A percentile compares a stretch with the other conserved stretches of the same genome.
Evolutionary conservation across 2,888 invertebrate genomes (phyloP).

Genomic region (Protonemura montana): DNA sequence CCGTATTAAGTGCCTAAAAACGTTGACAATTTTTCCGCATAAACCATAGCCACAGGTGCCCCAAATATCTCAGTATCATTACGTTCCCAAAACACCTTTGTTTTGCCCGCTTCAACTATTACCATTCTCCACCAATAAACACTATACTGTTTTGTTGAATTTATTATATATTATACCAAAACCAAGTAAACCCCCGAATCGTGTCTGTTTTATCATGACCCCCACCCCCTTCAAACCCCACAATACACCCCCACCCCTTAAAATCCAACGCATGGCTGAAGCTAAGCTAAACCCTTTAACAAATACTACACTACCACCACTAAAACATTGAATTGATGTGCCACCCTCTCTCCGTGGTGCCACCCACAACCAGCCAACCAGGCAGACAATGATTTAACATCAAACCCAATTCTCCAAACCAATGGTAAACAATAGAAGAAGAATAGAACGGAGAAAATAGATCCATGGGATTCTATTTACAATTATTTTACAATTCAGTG

Average conservation of each 20-base stretch:
- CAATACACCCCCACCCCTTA: neutral
- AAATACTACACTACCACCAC: constrained; percentile 26
- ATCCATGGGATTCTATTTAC: constrained; percentile 5
- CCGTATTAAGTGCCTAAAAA: neutral
- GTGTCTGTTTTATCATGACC: constrained; percentile 7
- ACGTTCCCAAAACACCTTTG: neutral
- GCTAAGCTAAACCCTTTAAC: constrained; percentile 22
- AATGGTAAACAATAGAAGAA: constrained; percentile 26
- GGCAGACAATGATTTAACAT: constrained; percentile 27
- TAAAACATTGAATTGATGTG: constrained; percentile 33
- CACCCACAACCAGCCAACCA: neutral
- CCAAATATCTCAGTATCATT: neutral
- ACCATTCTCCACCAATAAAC: constrained; percentile 21
- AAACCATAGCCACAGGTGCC: constrained; percentile 19
- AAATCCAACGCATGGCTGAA: neutral
- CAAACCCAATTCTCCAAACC: neutral
- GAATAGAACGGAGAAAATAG: neutral
- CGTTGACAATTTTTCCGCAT: neutral
- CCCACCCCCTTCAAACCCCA: neutral
- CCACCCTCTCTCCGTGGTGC: neutral
- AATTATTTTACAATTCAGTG: neutral
- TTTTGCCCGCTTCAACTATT: neutral
- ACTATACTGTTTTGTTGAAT: constrained; percentile 14
- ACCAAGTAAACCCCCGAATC: neutral
- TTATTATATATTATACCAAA: constrained; percentile 18